Conservation (phyloP, 1,140 invertebrate species). For the Microplitis mediator region DNA sequence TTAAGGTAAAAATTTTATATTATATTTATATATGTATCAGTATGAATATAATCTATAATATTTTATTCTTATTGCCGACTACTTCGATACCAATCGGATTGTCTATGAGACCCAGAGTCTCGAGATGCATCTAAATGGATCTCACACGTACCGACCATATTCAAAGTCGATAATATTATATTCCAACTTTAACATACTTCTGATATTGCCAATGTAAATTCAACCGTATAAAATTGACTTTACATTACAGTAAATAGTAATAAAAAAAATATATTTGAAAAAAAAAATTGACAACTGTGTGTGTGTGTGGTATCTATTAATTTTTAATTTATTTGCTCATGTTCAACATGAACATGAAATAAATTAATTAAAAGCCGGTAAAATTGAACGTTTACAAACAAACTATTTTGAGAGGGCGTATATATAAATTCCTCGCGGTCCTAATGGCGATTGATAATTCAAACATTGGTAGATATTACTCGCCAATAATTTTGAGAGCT, state of each 20-base stretch:
- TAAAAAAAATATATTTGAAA: neutral
- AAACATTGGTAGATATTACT: neutral
- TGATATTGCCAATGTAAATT: neutral
- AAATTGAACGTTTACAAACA: too few relatives aligned
- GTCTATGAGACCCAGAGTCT: neutral
- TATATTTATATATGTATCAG: neutral
- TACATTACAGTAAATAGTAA: neutral
- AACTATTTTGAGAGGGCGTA: too few relatives aligned
- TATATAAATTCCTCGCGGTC: neutral
- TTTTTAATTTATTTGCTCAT: too few relatives aligned
- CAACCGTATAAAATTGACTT: neutral
- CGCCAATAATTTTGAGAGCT: slow-evolving; percentile 40
- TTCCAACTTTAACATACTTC: neutral
- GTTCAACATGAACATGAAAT: too few relatives aligned
- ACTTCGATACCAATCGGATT: neutral
- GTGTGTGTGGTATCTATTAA: too few relatives aligned
- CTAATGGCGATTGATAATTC: neutral
- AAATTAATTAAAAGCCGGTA: too few relatives aligned
- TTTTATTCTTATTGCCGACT: neutral
- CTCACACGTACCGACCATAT: slow-evolving; percentile 1
- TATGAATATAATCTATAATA: neutral
- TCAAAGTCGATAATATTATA: neutral
- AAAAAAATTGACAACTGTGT: too few relatives aligned
- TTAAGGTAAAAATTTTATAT: neutral
- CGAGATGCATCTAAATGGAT: slow-evolving; percentile 3